These are phyloP conservation scores for Zaprionus ornatus DNA, from an alignment of 1,140 invertebrate species.

Conservation along the genomic window DNA sequence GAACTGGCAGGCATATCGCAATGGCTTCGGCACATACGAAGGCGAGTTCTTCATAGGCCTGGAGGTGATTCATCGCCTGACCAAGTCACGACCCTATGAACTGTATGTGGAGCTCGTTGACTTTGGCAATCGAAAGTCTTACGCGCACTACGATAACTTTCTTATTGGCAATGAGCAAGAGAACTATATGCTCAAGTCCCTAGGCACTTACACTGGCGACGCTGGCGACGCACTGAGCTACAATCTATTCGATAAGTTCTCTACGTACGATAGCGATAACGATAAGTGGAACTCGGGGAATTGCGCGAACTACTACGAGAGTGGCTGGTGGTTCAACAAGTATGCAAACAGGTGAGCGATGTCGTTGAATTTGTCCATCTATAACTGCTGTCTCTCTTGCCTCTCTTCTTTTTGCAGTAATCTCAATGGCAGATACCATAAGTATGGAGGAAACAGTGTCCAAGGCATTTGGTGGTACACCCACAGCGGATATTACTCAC, in stretches of 20 bases:
- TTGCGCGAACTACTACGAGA: slow-evolving; percentile 87
- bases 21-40: slow-evolving; percentile 31
- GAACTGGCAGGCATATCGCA: slow-evolving; percentile 37
- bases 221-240: slow-evolving; percentile 88
- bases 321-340: slow-evolving; percentile 87
- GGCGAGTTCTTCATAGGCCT: slow-evolving; percentile 44
- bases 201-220: slow-evolving; percentile 87
- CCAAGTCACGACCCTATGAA: slow-evolving; percentile 32
- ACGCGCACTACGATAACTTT: slow-evolving; percentile 87
- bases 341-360: slow-evolving; percentile 50
- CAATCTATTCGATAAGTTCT: slow-evolving; percentile 88
- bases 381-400: background rate
- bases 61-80: slow-evolving; percentile 30
- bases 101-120: slow-evolving; percentile 87
- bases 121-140: slow-evolving; percentile 84
- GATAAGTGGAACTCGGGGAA: slow-evolving; percentile 87
- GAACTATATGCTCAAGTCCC: slow-evolving; percentile 86
- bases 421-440: slow-evolving; percentile 40
- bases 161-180: slow-evolving; percentile 86
- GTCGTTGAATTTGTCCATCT: background rate
- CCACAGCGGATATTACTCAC: slow-evolving; percentile 7
- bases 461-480: slow-evolving; percentile 45
- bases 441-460: background rate
- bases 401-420: slow-evolving; percentile 37
- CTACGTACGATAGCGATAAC: slow-evolving; percentile 88